A percentile compares a stretch with the other conserved stretches of the same genome.
Evolutionary conservation across 1,140 invertebrate species (phyloP).

Genomic region (Harlomillsia oculata): DNA sequence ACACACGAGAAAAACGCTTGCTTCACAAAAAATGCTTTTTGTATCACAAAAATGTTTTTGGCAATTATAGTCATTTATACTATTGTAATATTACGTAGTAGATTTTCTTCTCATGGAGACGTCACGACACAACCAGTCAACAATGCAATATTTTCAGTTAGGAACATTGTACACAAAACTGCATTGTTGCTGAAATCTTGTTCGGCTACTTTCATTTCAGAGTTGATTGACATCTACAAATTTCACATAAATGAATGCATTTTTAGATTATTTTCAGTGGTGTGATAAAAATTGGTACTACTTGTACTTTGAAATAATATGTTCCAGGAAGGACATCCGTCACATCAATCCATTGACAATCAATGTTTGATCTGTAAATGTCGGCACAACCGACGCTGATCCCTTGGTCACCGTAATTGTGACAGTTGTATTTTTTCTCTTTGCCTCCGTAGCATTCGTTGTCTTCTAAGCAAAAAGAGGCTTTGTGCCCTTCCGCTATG

Average conservation of each 20-base stretch:
- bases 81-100: neutral
- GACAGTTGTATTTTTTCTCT: slow-evolving; percentile 65
- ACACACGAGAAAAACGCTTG: no score
- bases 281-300: neutral
- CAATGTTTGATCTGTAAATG: slow-evolving; percentile 84
- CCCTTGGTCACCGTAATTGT: slow-evolving; percentile 88
- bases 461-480: slow-evolving; percentile 92
- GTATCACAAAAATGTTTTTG: no score
- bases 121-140: slow-evolving; percentile 62
- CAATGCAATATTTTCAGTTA: slow-evolving; percentile 60
- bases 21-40: no score
- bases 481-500: slow-evolving; percentile 91
- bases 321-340: slow-evolving; percentile 72
- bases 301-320: slow-evolving; percentile 70
- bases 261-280: neutral
- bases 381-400: slow-evolving; percentile 91
- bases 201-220: slow-evolving; percentile 75
- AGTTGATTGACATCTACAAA: slow-evolving; percentile 63
- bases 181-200: slow-evolving; percentile 85
- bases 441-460: slow-evolving; percentile 73
- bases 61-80: neutral
- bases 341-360: slow-evolving; percentile 96
- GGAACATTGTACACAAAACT: slow-evolving; percentile 66
- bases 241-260: neutral
- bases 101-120: slow-evolving; percentile 51